Evolutionary conservation across 2,797 vertebrate species (phyloP), one percentile per base, ranked within the genome.

Genomic region (Eidolon dupreanum): DNA sequence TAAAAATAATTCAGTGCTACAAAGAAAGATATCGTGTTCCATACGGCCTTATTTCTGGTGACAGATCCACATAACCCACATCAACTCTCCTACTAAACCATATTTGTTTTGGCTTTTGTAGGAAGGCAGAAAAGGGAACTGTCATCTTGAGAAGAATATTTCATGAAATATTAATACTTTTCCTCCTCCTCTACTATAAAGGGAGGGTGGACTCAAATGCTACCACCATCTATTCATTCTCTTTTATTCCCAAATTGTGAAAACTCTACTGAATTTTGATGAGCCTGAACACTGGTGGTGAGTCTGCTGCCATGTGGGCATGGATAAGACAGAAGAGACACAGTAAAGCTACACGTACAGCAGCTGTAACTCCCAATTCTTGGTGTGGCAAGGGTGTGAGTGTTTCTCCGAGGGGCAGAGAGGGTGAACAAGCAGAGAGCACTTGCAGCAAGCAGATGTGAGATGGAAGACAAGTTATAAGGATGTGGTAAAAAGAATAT

Each of bases 1-100:
- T 79, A 96, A 96, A 96, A 96, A 95, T 95, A 97, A 94, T 89
- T 82, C 57, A 82, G 46, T 78, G 75, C 78, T 90, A 38, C 68
- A 83, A 63, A 95, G 66, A 96, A 95, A 96, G 73, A 38, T 57
- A 93, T 24, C 10, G 24, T 86, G 43, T 26, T 82, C 97, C 94
- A 90, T 96, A 92, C 96, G 97, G 36, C 79, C 63, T 38, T 71
- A 49, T 88, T 81, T 70, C 36, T 95, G 63, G 20, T 96, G 94
- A 91, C 89, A 97, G 85, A 83, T 46, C 78, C 46, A 65, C 38
- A 46, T 43, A 90, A 93, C 61, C 66, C 53, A 57, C 10, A 57
- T 78, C 20, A 74, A 46, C 61, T 78, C 93, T 92, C 68, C 51
- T 59, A 43, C 68, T 70, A 46, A 96, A 79, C 33, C 2, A 17